Percentiles rank a stretch among this genome's conserved stretches.
Evolutionary conservation across 2,888 invertebrate genomes (phyloP).

Genomic region (Ecliptopera silaceata): DNA sequence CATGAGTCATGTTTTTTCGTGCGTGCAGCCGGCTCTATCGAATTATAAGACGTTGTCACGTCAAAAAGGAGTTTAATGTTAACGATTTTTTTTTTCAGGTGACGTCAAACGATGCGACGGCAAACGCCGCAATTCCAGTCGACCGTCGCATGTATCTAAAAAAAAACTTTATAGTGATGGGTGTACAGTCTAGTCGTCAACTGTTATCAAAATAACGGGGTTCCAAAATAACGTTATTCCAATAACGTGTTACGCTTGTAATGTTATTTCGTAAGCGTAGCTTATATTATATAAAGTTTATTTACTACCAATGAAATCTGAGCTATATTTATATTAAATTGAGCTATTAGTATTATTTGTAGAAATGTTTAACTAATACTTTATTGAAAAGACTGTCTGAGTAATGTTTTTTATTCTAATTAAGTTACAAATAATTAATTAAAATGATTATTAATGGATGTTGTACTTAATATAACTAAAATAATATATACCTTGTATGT

Average conservation of each 20-base stretch:
- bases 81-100: slow-evolving; percentile 58
- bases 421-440: slow-evolving; percentile 17
- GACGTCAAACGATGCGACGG: slow-evolving; percentile 75
- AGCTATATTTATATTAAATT: slow-evolving; percentile 21
- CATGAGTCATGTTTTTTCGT: too few species aligned
- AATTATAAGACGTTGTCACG: too few species aligned
- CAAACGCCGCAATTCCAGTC: slow-evolving; percentile 71
- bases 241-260: slow-evolving; percentile 10
- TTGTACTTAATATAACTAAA: slow-evolving; percentile 15
- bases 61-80: neutral
- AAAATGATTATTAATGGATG: slow-evolving; percentile 13
- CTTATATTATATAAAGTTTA: slow-evolving; percentile 13
- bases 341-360: slow-evolving; percentile 28
- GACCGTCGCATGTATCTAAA: slow-evolving; percentile 74
- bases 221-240: slow-evolving; percentile 13
- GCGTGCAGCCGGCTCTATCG: too few species aligned
- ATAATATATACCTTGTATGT: neutral
- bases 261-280: slow-evolving; percentile 9
- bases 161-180: slow-evolving; percentile 18
- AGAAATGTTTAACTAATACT: slow-evolving; percentile 18
- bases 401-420: slow-evolving; percentile 30
- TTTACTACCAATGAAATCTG: slow-evolving; percentile 22
- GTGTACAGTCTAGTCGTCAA: slow-evolving; percentile 23
- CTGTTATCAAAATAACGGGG: slow-evolving; percentile 24
- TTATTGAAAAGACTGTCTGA: slow-evolving; percentile 43